A percentile compares a stretch with the other conserved stretches of the same genome.
Evolutionary conservation across 1,140 invertebrate species (phyloP).

Genomic region (Drosophila seguyi): DNA sequence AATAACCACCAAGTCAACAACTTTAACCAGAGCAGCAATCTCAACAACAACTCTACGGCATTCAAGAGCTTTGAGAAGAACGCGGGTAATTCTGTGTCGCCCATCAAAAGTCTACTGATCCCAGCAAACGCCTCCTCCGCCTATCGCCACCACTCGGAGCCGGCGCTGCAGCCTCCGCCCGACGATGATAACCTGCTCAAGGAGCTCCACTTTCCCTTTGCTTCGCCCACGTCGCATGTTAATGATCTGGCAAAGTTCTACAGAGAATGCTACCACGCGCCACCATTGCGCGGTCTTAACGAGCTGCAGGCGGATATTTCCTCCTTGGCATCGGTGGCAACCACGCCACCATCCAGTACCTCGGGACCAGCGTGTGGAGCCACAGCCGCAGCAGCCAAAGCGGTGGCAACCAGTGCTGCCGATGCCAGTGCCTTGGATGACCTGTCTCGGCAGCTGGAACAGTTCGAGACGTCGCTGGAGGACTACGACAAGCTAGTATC

Average conservation of each 20-base stretch:
- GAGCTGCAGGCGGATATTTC: conserved; percentile 85
- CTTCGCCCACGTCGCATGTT: conserved; percentile 85
- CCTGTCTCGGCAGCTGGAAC: conserved; percentile 90
- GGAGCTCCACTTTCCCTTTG: conserved; percentile 87
- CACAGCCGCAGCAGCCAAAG: conserved; percentile 30
- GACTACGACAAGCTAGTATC: conserved; percentile 91
- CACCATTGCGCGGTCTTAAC: conserved; percentile 88
- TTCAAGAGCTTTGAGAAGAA: conserved; percentile 80
- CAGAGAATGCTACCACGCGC: conserved; percentile 91
- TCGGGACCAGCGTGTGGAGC: conserved; percentile 74
- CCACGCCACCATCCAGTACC: conserved; percentile 85
- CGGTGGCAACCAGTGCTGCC: conserved; percentile 38
- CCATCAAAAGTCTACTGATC: conserved; percentile 76
- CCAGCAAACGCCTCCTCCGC: conserved; percentile 58
- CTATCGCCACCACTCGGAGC: conserved; percentile 65
- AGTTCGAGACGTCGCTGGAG: conserved; percentile 90
- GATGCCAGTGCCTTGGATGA: conserved; percentile 88
- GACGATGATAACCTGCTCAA: conserved; percentile 80
- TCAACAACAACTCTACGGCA: conserved; percentile 70
- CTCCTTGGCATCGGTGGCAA: conserved; percentile 9
- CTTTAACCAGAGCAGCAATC: conserved; percentile 41
- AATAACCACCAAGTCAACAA: conserved; percentile 46
- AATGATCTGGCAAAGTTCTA: conserved; percentile 92
- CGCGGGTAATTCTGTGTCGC: conserved; percentile 57
- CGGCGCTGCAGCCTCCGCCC: conserved; percentile 40